Percentiles rank a stretch among this genome's conserved stretches.
phyloP scores from a whole-genome alignment of 1,140 invertebrate species.

The Tetranychus urticae region DNA sequence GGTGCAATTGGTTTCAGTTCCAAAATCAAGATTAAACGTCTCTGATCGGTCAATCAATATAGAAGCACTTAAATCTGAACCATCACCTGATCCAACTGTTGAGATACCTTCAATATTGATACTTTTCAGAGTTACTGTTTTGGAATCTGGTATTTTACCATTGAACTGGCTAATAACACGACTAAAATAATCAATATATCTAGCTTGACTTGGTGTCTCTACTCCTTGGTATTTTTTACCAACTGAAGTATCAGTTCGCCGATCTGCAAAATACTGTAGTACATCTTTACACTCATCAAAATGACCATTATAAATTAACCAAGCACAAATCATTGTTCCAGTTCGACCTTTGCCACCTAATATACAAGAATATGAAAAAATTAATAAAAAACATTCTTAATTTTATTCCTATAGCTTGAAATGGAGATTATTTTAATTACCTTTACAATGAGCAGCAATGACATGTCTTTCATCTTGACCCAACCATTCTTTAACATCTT shows the following conservation, averaged over 20 bases:
- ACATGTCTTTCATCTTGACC: slow-evolving; percentile 27
- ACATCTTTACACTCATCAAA: slow-evolving; percentile 25
- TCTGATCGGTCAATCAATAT: slow-evolving; percentile 17
- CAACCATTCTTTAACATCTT: slow-evolving; percentile 27
- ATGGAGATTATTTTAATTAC: not conserved
- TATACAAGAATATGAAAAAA: not conserved
- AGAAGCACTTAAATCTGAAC: slow-evolving; percentile 24
- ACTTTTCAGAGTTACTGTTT: not conserved
- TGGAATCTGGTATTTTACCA: slow-evolving; percentile 19
- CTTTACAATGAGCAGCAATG: slow-evolving; percentile 38
- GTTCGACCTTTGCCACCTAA: slow-evolving; percentile 31
- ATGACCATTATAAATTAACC: slow-evolving; percentile 27
- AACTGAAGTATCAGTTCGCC: slow-evolving; percentile 27
- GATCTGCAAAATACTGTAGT: slow-evolving; percentile 28
- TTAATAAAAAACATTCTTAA: not conserved
- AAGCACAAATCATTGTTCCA: slow-evolving; percentile 32
- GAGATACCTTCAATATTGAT: slow-evolving; percentile 9
- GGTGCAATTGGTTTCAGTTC: slow-evolving; percentile 7
- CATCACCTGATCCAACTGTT: slow-evolving; percentile 26
- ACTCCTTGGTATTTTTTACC: slow-evolving; percentile 31
- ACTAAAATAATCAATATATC: slow-evolving; percentile 31
- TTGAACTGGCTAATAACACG: slow-evolving; percentile 22
- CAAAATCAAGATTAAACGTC: slow-evolving; percentile 22
- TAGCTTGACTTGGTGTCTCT: slow-evolving; percentile 28
- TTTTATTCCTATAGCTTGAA: not conserved